A percentile compares a stretch with the other conserved stretches of the same genome.
Evolutionary conservation across 1,140 invertebrate species (phyloP).

Genomic region (Goniozus legneri): DNA sequence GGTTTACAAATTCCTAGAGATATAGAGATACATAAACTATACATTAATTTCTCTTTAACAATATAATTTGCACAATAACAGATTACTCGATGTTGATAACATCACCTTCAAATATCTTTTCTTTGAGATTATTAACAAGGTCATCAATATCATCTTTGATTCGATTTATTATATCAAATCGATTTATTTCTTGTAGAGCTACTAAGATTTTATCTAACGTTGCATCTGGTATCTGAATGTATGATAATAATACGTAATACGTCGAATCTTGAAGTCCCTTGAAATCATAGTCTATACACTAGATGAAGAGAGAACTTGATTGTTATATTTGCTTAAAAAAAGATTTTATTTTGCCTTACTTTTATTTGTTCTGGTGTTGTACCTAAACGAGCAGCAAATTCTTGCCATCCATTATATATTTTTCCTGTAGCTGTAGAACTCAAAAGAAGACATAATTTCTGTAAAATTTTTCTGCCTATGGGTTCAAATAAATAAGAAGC

Average conservation of each 20-base stretch:
- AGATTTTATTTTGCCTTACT: slow-evolving; percentile 17
- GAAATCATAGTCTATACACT: slow-evolving; percentile 43
- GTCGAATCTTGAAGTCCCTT: slow-evolving; percentile 41
- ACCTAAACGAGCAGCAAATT: slow-evolving; percentile 33
- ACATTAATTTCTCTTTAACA: background rate
- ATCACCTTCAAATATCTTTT: slow-evolving; percentile 10
- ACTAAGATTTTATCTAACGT: slow-evolving; percentile 35
- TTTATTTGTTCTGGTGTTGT: slow-evolving; percentile 36
- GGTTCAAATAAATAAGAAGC: slow-evolving; percentile 35
- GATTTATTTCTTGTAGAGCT: slow-evolving; percentile 29
- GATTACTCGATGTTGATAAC: slow-evolving; percentile 7
- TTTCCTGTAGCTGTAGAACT: slow-evolving; percentile 37
- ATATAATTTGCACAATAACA: background rate
- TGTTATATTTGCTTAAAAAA: background rate
- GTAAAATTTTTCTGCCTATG: slow-evolving; percentile 27
- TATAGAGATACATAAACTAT: slow-evolving; percentile 8
- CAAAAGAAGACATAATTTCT: slow-evolving; percentile 34
- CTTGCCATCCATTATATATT: slow-evolving; percentile 35
- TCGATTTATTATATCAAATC: slow-evolving; percentile 35
- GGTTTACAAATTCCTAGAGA: slow-evolving; percentile 24
- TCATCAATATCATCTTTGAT: slow-evolving; percentile 26
- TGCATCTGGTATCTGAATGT: slow-evolving; percentile 30
- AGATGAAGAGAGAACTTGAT: slow-evolving; percentile 2
- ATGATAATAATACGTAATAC: slow-evolving; percentile 39
- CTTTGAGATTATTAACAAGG: slow-evolving; percentile 18